These are phyloP conservation scores for Sturnus vulgaris DNA, from an alignment of 2,113 vertebrate genomes.

Conservation along the genomic window DNA sequence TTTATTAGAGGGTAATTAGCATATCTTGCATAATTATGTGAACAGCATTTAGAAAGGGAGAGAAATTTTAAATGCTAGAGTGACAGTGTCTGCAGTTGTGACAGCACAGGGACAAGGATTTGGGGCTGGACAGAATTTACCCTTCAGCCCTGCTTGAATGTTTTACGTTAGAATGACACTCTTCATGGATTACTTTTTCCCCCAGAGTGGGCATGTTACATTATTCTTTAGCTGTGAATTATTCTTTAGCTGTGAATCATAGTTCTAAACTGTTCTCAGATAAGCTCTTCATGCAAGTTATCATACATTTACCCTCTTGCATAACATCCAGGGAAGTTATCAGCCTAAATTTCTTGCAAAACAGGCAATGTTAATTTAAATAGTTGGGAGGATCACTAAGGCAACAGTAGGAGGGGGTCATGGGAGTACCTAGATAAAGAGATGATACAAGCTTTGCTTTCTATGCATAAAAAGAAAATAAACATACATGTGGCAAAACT, in stretches of 20 bases:
- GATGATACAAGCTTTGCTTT: neutral
- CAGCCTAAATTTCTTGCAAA: constrained; percentile 41
- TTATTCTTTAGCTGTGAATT: neutral
- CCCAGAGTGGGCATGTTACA: neutral
- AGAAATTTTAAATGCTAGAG: neutral
- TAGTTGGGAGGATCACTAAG: constrained; percentile 21
- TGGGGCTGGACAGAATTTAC: neutral
- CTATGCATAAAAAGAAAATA: neutral
- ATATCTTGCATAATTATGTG: neutral
- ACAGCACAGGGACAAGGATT: neutral
- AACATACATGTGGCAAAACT: neutral
- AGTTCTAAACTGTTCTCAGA: constrained; percentile 2
- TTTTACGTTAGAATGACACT: neutral
- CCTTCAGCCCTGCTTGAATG: neutral
- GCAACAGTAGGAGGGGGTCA: constrained; percentile 10
- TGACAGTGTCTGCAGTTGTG: neutral
- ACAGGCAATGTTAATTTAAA: neutral
- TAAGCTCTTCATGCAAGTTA: neutral
- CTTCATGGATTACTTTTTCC: neutral
- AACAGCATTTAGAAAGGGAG: neutral
- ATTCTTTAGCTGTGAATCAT: neutral
- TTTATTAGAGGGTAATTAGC: constrained; percentile 20
- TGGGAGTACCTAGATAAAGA: neutral
- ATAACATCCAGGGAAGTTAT: constrained; percentile 27
- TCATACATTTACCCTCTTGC: constrained; percentile 3